A percentile compares a stretch with the other conserved stretches of the same genome.
These are phyloP conservation scores for Trematomus loennbergii DNA, from an alignment of 2,113 vertebrate genomes.

Conservation along the genomic window DNA sequence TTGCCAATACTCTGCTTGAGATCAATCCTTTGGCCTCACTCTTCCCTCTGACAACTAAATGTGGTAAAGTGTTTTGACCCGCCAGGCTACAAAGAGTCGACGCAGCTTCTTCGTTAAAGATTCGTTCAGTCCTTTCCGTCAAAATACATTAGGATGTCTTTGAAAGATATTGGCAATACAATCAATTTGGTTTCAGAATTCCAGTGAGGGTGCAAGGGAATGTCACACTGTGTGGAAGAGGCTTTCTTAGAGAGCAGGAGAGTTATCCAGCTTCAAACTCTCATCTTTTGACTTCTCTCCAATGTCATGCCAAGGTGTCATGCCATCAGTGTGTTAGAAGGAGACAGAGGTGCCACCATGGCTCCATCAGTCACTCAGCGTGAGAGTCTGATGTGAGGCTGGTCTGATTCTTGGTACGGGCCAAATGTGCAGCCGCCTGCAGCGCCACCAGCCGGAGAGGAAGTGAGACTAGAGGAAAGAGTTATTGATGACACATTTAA, in stretches of 20 bases:
- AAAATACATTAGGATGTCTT: constrained; percentile 65
- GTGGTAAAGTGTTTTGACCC: constrained; percentile 36
- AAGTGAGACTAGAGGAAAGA: background rate
- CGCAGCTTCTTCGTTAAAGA: constrained; percentile 39
- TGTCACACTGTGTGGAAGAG: constrained; percentile 45
- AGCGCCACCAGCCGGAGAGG: constrained; percentile 30
- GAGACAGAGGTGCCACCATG: constrained; percentile 4
- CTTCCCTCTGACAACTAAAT: constrained; percentile 27
- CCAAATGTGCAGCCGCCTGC: background rate
- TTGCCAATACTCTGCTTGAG: constrained; percentile 17
- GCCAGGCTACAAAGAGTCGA: constrained; percentile 38
- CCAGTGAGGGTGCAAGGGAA: constrained; percentile 42
- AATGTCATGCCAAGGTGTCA: constrained; percentile 37
- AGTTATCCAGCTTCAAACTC: constrained; percentile 1
- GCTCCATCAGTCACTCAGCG: constrained; percentile 20
- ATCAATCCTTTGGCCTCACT: constrained; percentile 21
- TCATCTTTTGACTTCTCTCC: background rate
- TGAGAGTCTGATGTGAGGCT: background rate
- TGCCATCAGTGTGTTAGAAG: background rate
- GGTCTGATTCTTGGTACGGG: background rate
- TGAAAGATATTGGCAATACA: constrained; percentile 64
- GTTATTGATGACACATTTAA: background rate
- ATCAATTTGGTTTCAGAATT: constrained; percentile 64
- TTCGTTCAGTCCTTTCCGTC: constrained; percentile 49
- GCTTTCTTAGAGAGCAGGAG: constrained; percentile 52